phyloP scores from a whole-genome alignment of 2,888 invertebrate species.

The Watsonalla cultraria region DNA sequence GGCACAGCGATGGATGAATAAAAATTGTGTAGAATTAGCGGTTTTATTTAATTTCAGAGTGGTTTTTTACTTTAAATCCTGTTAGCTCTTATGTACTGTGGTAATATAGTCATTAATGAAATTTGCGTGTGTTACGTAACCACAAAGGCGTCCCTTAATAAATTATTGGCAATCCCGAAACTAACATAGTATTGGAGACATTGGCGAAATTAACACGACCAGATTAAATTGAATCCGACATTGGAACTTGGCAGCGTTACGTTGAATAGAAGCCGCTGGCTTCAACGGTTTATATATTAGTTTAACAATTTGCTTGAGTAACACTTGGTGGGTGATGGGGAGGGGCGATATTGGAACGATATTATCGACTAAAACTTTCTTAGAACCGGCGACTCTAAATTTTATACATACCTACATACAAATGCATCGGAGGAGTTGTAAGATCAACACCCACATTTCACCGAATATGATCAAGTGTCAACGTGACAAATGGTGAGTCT shows the following conservation, averaged over 20 bases:
- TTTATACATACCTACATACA: too few relatives aligned
- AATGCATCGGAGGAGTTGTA: too few relatives aligned
- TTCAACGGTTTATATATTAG: slow-evolving; percentile 52
- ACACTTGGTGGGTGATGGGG: slow-evolving; percentile 22
- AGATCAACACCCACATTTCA: too few relatives aligned
- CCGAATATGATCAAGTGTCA: too few relatives aligned
- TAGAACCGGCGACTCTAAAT: neutral
- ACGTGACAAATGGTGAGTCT: too few relatives aligned
- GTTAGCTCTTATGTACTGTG: neutral
- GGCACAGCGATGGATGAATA: too few relatives aligned
- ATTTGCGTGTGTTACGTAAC: slow-evolving; percentile 31
- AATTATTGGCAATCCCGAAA: slow-evolving; percentile 31
- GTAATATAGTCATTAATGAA: slow-evolving; percentile 31
- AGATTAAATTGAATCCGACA: slow-evolving; percentile 49
- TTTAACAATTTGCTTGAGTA: slow-evolving; percentile 46
- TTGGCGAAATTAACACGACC: slow-evolving; percentile 42
- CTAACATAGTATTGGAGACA: slow-evolving; percentile 19
- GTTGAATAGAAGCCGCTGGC: slow-evolving; percentile 42
- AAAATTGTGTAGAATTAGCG: too few relatives aligned
- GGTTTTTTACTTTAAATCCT: neutral
- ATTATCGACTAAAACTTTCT: neutral
- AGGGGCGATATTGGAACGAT: slow-evolving; percentile 17
- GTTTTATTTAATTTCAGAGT: too few relatives aligned
- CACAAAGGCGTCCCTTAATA: slow-evolving; percentile 25
- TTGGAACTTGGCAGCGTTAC: slow-evolving; percentile 23